These are phyloP conservation scores for Plagodis pulveraria DNA, from an alignment of 2,888 invertebrate species.

Conservation along the genomic window DNA sequence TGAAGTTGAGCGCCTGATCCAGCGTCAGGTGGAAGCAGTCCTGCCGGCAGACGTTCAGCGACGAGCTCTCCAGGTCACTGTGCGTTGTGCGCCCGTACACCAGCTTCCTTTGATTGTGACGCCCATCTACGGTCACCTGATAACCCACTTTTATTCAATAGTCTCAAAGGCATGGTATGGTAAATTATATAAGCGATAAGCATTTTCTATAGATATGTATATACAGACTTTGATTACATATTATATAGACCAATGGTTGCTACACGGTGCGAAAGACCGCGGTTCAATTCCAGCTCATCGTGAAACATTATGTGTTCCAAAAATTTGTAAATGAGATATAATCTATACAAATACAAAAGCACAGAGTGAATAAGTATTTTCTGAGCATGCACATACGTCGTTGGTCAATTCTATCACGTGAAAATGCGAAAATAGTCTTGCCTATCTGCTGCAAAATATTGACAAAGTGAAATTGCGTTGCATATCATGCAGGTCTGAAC, in stretches of 20 bases:
- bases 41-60: constrained; percentile 62
- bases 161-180: background rate
- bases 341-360: too few relatives aligned
- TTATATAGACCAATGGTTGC: too few relatives aligned
- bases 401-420: background rate
- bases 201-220: too few relatives aligned
- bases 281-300: too few relatives aligned
- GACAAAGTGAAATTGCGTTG: background rate
- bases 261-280: too few relatives aligned
- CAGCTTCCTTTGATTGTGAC: constrained; percentile 60
- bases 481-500: background rate
- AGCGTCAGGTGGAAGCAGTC: constrained; percentile 75
- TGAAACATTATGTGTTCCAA: too few relatives aligned
- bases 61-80: constrained; percentile 70
- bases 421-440: background rate
- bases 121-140: constrained; percentile 65
- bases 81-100: constrained; percentile 68
- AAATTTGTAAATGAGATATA: too few relatives aligned
- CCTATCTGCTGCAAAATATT: background rate
- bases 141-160: background rate
- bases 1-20: constrained; percentile 72
- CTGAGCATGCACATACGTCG: too few relatives aligned
- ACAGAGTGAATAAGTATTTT: too few relatives aligned
- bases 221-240: too few relatives aligned
- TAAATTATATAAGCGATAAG: too few relatives aligned